These are phyloP conservation scores for Cricetomys ansorgei DNA, from an alignment of 2,113 vertebrate genomes.

Conservation along the genomic window DNA sequence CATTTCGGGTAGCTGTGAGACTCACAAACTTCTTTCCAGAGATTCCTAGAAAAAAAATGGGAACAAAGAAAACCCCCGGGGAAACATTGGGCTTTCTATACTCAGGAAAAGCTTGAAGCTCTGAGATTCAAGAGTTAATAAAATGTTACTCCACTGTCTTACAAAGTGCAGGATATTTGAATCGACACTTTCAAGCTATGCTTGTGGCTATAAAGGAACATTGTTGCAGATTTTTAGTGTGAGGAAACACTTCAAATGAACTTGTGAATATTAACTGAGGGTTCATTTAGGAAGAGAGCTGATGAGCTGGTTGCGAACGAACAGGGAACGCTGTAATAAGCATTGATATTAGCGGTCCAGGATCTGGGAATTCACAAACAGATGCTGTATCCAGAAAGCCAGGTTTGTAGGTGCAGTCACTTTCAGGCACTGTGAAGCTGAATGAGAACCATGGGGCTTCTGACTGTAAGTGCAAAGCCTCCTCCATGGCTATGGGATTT, in stretches of 20 bases:
- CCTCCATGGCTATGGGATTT: not conserved
- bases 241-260: not conserved
- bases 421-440: not conserved
- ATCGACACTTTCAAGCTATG: not conserved
- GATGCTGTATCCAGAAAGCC: not conserved
- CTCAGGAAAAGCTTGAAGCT: not conserved
- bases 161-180: not conserved
- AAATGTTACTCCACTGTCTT: not conserved
- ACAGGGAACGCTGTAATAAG: not conserved
- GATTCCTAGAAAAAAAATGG: not conserved
- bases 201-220: not conserved
- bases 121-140: conserved; percentile 1
- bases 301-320: not conserved
- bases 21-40: not conserved
- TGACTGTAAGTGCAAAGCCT: not conserved
- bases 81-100: not conserved
- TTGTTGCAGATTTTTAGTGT: not conserved
- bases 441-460: not conserved
- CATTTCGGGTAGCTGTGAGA: not conserved
- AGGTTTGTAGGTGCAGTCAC: not conserved
- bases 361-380: not conserved
- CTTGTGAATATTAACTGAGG: not conserved
- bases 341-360: not conserved
- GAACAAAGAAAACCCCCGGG: not conserved
- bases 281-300: not conserved